Base-by-base conservation (phyloP, 2,888 invertebrate genomes). In the Volucella zonaria region DNA sequence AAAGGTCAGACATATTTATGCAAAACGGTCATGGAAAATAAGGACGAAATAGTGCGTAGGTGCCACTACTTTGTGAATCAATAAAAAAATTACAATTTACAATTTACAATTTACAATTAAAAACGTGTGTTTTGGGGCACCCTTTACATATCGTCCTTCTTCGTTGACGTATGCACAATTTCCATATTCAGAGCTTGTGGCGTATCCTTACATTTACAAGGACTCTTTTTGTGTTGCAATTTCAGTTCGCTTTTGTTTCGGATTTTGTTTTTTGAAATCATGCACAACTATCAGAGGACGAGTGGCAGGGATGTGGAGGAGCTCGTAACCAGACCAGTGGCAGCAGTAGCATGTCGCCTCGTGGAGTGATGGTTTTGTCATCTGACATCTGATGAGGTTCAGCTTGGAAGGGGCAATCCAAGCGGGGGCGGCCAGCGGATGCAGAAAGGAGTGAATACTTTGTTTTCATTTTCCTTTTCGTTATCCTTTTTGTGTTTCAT, bases 201-300 rank as follows among this genome's bases (percentile, higher is more conserved):
- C 67, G 68, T 80, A 79, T 75, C 58, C 66, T 45, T 52, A 42
- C 40, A 56, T 73, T n/a, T 79, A 67, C 66, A 61, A 79, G 73
- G 59, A 73, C 66, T 68, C 40, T 56, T 64, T 45, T 67, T 10
- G 31, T n/a, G 23, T 42, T 38, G 10, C 11, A 15, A 15, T 82
- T 78, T 74, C 54, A 58, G n/a, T 49, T 49, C 6, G 51, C 40
- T 43, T 52, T 49, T 76, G 45, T 64, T 15, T 49, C 45, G 47
- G 12, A 15, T 52, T 68, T 56, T 56, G 31, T 38, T 23, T n/a
- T 31, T 56, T n/a, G 38, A 14, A n/a, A 38, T 12, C 38, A 38
- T 56, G 56, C 23, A 31, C 38, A 8, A 38, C n/a, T 38, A 31
- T 6, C 31, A 6, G 31, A 0, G 2, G 31, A 31, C 6, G 6